Percentiles rank a stretch among this genome's conserved stretches.
phyloP scores from a whole-genome alignment of 2,797 vertebrate species.

The Halcyon chelicuti region DNA sequence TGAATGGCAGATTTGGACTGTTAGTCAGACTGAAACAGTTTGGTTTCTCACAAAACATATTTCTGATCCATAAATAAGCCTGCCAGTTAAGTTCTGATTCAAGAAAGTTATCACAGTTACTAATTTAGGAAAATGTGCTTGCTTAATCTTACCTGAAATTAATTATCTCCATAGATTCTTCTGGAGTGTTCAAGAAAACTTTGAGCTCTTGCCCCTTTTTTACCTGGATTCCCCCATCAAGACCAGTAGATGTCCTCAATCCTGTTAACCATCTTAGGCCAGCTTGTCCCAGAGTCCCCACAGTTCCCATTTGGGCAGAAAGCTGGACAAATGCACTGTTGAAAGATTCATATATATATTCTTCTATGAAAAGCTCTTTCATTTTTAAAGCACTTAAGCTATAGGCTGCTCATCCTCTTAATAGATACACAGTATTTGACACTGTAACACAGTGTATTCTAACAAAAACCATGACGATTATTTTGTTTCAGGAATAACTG shows the following conservation, averaged over 20 bases:
- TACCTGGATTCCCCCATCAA: conserved; percentile 85
- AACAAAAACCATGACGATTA: not conserved
- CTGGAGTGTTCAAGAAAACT: conserved; percentile 85
- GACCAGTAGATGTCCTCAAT: conserved; percentile 80
- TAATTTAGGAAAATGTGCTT: not conserved
- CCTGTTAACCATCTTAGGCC: conserved; percentile 85
- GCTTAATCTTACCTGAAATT: conserved; percentile 80
- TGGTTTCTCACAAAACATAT: not conserved
- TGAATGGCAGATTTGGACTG: not conserved
- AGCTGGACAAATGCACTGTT: conserved; percentile 82
- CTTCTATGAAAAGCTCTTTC: not conserved
- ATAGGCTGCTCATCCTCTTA: not conserved
- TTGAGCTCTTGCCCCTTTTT: conserved; percentile 86
- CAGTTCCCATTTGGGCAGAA: conserved; percentile 83
- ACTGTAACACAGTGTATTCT: not conserved
- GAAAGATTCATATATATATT: not conserved
- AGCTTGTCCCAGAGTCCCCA: conserved; percentile 80
- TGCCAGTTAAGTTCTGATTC: not conserved
- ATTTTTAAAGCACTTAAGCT: conserved; percentile 3
- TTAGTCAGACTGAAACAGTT: not conserved
- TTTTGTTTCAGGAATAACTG: not conserved
- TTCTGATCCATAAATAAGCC: not conserved
- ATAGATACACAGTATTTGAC: not conserved
- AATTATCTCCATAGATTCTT: conserved; percentile 86
- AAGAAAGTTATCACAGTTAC: not conserved